phyloP scores from a whole-genome alignment of 2,888 invertebrate genomes.

The Aproaerema taeniolella region DNA sequence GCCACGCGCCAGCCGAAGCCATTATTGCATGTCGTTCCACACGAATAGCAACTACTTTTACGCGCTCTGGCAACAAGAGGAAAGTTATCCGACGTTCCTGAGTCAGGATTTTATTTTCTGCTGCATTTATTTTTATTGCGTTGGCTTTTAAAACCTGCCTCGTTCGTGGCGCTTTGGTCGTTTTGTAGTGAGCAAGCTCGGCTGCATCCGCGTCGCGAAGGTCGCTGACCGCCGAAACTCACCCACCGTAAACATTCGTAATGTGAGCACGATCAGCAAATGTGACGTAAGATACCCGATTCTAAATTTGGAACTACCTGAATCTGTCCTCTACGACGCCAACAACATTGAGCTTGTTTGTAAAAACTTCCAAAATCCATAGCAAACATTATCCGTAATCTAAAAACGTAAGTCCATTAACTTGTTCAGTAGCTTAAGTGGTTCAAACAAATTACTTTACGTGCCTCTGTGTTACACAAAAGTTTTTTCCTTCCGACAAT shows the following conservation, averaged over 20 bases:
- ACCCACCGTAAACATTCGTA: constrained; percentile 53
- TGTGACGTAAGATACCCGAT: constrained; percentile 14
- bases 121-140: constrained; percentile 42
- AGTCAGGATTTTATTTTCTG: constrained; percentile 31
- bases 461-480: constrained; percentile 27
- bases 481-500: constrained; percentile 16
- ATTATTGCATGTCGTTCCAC: constrained; percentile 46
- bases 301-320: constrained; percentile 13
- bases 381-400: no score
- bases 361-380: no score
- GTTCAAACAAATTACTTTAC: constrained; percentile 31
- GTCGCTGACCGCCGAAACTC: constrained; percentile 68
- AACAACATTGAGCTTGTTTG: no score
- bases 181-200: constrained; percentile 34
- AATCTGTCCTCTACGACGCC: constrained; percentile 24
- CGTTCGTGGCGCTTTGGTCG: constrained; percentile 34
- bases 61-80: constrained; percentile 41
- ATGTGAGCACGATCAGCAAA: constrained; percentile 18
- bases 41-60: constrained; percentile 42
- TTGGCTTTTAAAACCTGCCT: constrained; percentile 46
- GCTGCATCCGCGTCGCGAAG: constrained; percentile 52
- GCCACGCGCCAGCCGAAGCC: constrained; percentile 49
- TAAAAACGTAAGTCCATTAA: not conserved
- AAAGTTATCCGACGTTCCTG: constrained; percentile 23
- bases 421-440: constrained; percentile 14